These are phyloP conservation scores for Aphodius granarius DNA, from an alignment of 2,888 invertebrate genomes.

Conservation along the genomic window DNA sequence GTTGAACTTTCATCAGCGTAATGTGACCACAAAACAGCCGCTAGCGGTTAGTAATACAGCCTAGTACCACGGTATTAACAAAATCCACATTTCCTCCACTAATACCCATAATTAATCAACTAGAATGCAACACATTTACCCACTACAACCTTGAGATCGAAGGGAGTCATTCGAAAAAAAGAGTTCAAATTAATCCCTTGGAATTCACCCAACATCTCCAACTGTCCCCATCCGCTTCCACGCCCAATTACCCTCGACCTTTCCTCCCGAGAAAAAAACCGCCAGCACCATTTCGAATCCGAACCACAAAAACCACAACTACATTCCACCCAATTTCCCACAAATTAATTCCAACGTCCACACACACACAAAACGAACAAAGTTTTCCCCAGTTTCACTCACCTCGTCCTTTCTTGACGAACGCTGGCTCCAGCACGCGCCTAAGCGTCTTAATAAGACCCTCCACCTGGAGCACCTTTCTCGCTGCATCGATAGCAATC, in stretches of 20 bases:
- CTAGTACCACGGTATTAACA: too few species aligned
- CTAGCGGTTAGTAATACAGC: too few species aligned
- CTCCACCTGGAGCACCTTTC: slow-evolving; percentile 59
- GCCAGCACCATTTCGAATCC: not conserved
- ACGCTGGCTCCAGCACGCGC: slow-evolving; percentile 52
- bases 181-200: not conserved
- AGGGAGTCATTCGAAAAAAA: too few species aligned
- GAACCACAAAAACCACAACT: not conserved
- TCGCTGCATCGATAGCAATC: slow-evolving; percentile 60
- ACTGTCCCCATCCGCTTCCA: not conserved
- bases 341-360: not conserved
- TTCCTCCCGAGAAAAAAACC: not conserved
- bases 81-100: not conserved
- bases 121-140: not conserved
- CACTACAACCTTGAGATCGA: too few species aligned
- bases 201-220: not conserved
- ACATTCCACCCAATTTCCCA: not conserved
- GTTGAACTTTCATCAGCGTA: too few species aligned
- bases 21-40: too few species aligned
- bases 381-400: slow-evolving; percentile 9
- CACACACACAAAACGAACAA: not conserved
- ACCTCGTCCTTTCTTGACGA: slow-evolving; percentile 35
- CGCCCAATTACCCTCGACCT: not conserved
- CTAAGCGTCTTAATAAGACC: slow-evolving; percentile 55
- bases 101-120: not conserved